Base-by-base conservation (phyloP, 2,113 vertebrate species). In the Mirounga angustirostris region DNA sequence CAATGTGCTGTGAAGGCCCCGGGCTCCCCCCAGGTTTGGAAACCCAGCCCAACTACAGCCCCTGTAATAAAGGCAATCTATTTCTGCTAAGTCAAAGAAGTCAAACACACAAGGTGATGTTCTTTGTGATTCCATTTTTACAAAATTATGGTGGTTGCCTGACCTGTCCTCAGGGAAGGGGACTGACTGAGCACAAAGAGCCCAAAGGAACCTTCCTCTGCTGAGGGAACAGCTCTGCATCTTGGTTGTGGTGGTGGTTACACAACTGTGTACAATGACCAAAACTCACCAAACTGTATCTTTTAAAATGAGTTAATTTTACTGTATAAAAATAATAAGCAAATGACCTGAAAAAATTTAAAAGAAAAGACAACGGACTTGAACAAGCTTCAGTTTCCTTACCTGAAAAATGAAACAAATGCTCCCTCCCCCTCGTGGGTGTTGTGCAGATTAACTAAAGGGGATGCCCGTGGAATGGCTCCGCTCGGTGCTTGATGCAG, bases 401-500 rank as follows among this genome's bases (percentile, higher is more conserved):
- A 30, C 59, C 76, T 76, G 81, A 81, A 76, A 80, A 18, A 30
- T 0, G 7, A 63, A 69, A 15, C 14, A 4, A 36, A 54, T 33
- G 28, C 30, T 2, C 1, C 7, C 12, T 76, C 33, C 26, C 40
- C 74, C 73, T 54, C 0, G 2, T 1, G 21, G 71, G 8, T 63
- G 61, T 21, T 22, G 15, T 81, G 30, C 33, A 26, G 14, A 5
- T 78, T 71, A 13, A 36, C 40, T 56, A 30, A 21, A 22, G 2
- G 22, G n/a, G 56, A 5, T 15, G 5, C 21, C 58, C 63, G 12
- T 8, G 13, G 24, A 59, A 24, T 4, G 6, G 58, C 69, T 13
- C 26, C 19, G 15, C 16, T 36, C 40, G 1, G 0, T 63, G 43
- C 61, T 58, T 56, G 36, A 4, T 2, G 0, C 22, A 12, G 7